A percentile compares a stretch with the other conserved stretches of the same genome.
Conservation (phyloP, 2,888 invertebrate genomes). For the Arrhopalites spinosus region DNA sequence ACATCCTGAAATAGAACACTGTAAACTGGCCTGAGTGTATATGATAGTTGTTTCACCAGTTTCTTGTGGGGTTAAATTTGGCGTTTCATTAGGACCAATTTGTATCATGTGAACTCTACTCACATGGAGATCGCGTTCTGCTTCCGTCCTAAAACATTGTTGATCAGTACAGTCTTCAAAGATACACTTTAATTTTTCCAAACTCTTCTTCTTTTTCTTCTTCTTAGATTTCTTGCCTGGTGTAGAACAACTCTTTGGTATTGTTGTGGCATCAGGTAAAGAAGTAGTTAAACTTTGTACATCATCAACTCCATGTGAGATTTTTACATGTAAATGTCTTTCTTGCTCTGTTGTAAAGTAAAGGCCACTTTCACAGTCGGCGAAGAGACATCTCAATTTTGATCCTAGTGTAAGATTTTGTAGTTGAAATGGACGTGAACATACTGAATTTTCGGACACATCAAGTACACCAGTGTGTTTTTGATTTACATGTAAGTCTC, state of each 20-base stretch:
- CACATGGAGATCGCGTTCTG: not conserved
- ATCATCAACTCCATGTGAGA: too few species aligned
- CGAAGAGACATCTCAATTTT: not conserved
- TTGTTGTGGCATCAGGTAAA: not conserved
- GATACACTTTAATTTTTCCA: constrained; percentile 11
- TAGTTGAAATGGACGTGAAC: not conserved
- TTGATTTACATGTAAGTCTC: too few species aligned
- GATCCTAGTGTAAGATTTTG: not conserved
- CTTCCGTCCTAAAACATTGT: not conserved
- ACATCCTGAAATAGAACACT: too few species aligned
- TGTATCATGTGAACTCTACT: not conserved
- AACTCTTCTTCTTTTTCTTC: not conserved
- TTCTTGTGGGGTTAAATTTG: too few species aligned
- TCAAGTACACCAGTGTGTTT: too few species aligned
- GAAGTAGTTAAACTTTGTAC: too few species aligned
- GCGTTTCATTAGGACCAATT: too few species aligned
- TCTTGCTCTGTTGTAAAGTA: not conserved
- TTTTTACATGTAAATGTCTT: not conserved
- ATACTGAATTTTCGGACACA: too few species aligned
- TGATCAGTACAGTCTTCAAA: constrained; percentile 1
- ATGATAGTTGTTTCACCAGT: too few species aligned
- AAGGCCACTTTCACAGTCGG: not conserved
- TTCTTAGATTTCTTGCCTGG: not conserved
- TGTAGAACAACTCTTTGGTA: too few species aligned
- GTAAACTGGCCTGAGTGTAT: too few species aligned